Evolutionary conservation across 1,140 invertebrate species (phyloP).

Genomic region (Cotesia chilonis): DNA sequence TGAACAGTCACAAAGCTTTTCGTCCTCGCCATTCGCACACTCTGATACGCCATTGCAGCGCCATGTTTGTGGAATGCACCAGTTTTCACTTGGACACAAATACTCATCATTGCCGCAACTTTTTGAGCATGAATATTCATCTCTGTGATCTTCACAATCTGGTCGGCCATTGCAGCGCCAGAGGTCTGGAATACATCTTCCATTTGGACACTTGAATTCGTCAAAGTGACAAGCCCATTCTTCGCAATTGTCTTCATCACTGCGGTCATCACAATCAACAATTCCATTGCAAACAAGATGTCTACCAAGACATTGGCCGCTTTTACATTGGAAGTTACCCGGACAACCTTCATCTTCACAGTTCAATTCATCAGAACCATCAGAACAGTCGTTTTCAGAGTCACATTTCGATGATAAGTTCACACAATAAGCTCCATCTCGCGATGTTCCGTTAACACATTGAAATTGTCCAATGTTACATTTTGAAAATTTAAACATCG

Average conservation of each 20-base stretch:
- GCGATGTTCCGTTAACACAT: conserved; percentile 70
- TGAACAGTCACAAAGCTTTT: conserved; percentile 69
- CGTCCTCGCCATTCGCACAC: conserved; percentile 74
- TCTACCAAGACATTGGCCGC: conserved; percentile 76
- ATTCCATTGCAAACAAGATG: conserved; percentile 80
- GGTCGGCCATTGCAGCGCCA: conserved; percentile 74
- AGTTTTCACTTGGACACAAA: conserved; percentile 67
- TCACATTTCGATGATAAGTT: conserved; percentile 69
- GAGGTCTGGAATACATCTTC: conserved; percentile 68
- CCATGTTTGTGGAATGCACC: conserved; percentile 69
- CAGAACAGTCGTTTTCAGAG: conserved; percentile 71
- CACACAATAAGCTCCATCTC: conserved; percentile 70
- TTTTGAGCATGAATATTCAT: conserved; percentile 71
- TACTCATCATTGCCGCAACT: conserved; percentile 69
- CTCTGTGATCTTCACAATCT: conserved; percentile 73
- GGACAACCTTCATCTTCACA: conserved; percentile 69
- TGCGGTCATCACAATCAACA: conserved; percentile 74
- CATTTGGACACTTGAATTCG: conserved; percentile 68
- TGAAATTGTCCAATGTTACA: conserved; percentile 71
- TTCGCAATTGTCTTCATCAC: conserved; percentile 74
- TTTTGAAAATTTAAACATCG: conserved; percentile 61
- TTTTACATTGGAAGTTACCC: conserved; percentile 73
- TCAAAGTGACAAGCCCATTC: conserved; percentile 70
- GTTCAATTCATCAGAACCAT: conserved; percentile 72
- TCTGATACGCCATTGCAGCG: conserved; percentile 72